Evolutionary conservation across 2,113 vertebrate species (phyloP), one percentile per base, ranked within the genome.

Genomic region (Ptyas mucosa): DNA sequence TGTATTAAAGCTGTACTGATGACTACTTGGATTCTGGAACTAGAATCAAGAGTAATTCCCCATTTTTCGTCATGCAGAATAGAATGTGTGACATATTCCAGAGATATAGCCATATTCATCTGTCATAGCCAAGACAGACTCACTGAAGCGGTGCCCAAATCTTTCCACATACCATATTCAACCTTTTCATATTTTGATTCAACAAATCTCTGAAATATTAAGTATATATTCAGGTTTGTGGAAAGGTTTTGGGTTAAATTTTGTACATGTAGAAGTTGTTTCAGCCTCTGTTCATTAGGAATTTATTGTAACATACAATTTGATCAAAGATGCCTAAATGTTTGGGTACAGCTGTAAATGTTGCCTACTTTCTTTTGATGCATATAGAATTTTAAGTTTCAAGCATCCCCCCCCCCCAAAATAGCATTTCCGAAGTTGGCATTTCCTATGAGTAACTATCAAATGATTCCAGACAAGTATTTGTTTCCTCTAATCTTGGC

Each of bases 341-440:
- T 52, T 15, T 89, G 55, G 3, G 18, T 51, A 18, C 39, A 90
- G 24, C 46, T 29, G 24, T 23, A 91, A 92, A 92, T 94, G 86
- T 26, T 92, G 86, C 87, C 58, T 89, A 24, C 61, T 89, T 81
- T 26, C 24, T 92, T 92, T 89, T 24, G 90, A 46, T 15, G 55
- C 34, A 53, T 49, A 18, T 90, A 89, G 90, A 53, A 39, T 49
- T 53, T 23, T 91, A n/a, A 26, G 21, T 57, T 81, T 91, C 93
- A 91, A 90, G 34, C 93, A 88, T 12, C 49, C 58, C 55, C 58
- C 93, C 81, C 92, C 91, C 64, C 94, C 94, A 93, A 93, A 94
- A 89, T 58, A 92, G n/a, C 11, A 18, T 15, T 89, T 95, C 95
- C 93, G 91, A 93, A 94, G 95, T 88, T 8, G 91, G 58, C 81